These are phyloP conservation scores for Lottia scabra DNA, from an alignment of 2,888 invertebrate species.

Conservation along the genomic window DNA sequence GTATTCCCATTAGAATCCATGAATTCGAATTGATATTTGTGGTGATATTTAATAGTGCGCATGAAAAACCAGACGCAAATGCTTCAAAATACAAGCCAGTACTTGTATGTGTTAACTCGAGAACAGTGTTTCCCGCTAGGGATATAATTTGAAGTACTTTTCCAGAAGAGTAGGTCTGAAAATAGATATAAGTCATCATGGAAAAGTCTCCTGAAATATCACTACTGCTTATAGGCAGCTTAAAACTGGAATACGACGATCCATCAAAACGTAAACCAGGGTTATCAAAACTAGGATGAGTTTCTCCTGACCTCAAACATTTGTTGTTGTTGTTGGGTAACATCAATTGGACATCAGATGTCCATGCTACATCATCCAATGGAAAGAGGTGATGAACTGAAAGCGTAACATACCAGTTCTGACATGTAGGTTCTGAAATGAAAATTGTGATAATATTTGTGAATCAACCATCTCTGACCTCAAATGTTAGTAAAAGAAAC, in stretches of 20 bases:
- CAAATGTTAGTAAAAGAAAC: too few relatives aligned
- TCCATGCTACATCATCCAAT: neutral
- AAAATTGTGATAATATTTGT: too few relatives aligned
- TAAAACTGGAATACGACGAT: neutral
- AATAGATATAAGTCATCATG: neutral
- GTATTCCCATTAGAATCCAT: too few relatives aligned
- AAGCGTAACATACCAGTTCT: too few relatives aligned
- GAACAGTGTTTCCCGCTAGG: too few relatives aligned
- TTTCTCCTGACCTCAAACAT: neutral
- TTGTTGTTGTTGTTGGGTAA: neutral
- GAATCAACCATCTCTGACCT: too few relatives aligned
- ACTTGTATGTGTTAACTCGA: too few relatives aligned
- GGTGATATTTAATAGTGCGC: too few relatives aligned
- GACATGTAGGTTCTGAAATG: too few relatives aligned
- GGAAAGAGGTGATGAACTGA: neutral
- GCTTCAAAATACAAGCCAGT: too few relatives aligned
- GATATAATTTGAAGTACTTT: neutral
- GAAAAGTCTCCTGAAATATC: neutral
- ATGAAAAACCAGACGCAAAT: too few relatives aligned
- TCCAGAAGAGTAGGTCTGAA: neutral
- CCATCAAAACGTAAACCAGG: neutral
- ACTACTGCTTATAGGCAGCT: neutral
- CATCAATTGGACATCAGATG: neutral
- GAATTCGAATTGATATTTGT: too few relatives aligned
- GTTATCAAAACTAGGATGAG: neutral